Conservation (phyloP, 1,140 invertebrate genomes). For the Ooceraea biroi region DNA sequence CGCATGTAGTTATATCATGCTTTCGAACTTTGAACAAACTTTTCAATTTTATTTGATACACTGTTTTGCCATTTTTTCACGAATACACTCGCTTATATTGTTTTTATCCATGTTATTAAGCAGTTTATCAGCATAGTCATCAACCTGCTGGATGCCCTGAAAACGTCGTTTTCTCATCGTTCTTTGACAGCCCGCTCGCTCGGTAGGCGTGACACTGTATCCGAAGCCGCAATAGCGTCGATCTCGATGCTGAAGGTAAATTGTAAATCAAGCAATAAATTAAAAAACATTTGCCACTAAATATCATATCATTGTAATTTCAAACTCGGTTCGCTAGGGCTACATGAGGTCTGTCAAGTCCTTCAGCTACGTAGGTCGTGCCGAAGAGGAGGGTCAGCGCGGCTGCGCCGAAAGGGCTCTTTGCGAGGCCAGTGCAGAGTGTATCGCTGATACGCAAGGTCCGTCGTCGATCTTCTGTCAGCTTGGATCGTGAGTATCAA, state of each 20-base stretch:
- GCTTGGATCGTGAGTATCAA: slow-evolving; percentile 94
- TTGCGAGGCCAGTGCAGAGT: slow-evolving; percentile 95
- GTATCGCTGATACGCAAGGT: slow-evolving; percentile 92
- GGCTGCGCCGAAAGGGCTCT: slow-evolving; percentile 87
- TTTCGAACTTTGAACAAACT: too few species aligned
- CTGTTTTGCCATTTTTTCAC: too few species aligned
- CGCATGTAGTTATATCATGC: too few species aligned
- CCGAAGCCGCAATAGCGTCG: slow-evolving; percentile 94
- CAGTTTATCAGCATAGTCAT: slow-evolving; percentile 97
- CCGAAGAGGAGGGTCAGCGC: slow-evolving; percentile 91
- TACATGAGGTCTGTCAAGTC: slow-evolving; percentile 92
- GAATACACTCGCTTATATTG: slow-evolving; percentile 22
- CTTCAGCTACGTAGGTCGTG: slow-evolving; percentile 87
- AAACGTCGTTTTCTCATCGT: slow-evolving; percentile 96
- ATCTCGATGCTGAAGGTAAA: slow-evolving; percentile 93
- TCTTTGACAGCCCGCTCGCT: slow-evolving; percentile 93
- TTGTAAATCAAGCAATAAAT: slow-evolving; percentile 5
- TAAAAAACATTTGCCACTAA: slow-evolving; percentile 11
- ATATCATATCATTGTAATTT: not conserved
- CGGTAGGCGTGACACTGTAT: slow-evolving; percentile 93
- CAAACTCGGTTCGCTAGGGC: slow-evolving; percentile 85
- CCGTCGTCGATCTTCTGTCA: slow-evolving; percentile 95
- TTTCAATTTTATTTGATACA: too few species aligned
- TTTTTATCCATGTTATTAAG: slow-evolving; percentile 47
- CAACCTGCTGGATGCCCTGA: slow-evolving; percentile 95